Percentiles rank a stretch among this genome's conserved stretches.
Conservation (phyloP, 1,140 invertebrate species). For the Papilio glaucus region DNA sequence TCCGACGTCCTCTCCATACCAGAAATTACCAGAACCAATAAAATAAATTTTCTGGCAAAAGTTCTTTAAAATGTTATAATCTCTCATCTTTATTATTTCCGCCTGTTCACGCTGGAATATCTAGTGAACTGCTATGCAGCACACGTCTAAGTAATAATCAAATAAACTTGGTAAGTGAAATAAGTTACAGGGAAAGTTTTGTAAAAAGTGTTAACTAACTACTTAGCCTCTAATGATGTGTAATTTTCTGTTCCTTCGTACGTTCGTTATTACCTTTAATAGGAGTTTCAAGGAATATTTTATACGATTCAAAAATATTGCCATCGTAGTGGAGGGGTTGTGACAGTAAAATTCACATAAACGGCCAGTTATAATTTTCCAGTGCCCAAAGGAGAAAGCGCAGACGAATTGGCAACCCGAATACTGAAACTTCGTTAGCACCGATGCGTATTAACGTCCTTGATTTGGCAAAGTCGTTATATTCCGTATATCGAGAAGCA, state of each 20-base stretch:
- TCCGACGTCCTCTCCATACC: conserved; percentile 64
- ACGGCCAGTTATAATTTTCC: no score
- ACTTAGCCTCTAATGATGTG: background rate
- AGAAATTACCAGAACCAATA: conserved; percentile 69
- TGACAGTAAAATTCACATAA: background rate
- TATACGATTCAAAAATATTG: background rate
- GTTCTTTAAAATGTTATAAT: conserved; percentile 62
- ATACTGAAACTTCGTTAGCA: no score
- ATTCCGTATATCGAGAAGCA: no score
- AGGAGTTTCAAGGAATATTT: background rate
- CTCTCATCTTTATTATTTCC: conserved; percentile 65
- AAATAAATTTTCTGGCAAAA: conserved; percentile 63
- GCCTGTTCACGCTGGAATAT: background rate
- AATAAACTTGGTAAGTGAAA: conserved; percentile 18
- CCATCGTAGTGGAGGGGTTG: background rate
- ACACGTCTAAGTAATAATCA: background rate
- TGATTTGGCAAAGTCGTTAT: no score
- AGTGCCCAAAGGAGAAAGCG: no score
- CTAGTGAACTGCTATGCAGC: background rate
- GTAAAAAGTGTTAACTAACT: background rate
- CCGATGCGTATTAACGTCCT: no score
- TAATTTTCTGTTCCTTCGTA: conserved; percentile 9
- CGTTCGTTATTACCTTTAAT: background rate
- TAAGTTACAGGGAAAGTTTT: background rate
- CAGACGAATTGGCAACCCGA: no score